Base-by-base conservation (phyloP, 1,140 invertebrate genomes). In the Pristionchus pacificus region DNA sequence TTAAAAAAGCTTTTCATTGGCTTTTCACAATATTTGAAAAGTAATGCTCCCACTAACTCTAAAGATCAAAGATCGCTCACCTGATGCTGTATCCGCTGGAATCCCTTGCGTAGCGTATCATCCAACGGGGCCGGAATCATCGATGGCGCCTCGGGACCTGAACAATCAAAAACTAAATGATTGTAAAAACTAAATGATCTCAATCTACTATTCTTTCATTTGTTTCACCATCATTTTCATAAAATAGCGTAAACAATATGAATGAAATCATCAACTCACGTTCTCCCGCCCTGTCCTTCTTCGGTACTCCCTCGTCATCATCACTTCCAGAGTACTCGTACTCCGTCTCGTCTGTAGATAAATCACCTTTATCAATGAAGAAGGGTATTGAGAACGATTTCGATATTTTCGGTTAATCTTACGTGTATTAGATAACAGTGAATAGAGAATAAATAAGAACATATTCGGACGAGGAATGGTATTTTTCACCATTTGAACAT, bases 61-160 rank as follows among this genome's bases (percentile, higher is more conserved):
- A 19, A 49, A 6, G 6, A 49, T 10, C 6, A 49, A 10, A 49
- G 19, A 49, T 49, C 38, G 19, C 6, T 19, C 19, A 19, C 38
- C 38, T 49, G 38, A 49, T 49, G 38, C 38, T 97, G 94, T 74
- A 97, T 95, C 84, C 95, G 92, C 84, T 96, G 93, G 88, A 98
- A 98, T 86, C 95, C 95, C 68, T 93, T 88, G n/a, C 92, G 88
- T 62, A 95, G 86, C 10, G 93, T 94, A 85, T 95, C 92, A 60
- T 93, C 92, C 68, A 91, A 91, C 3, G 91, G 90, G 58, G 91
- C 91, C 83, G 93, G 92, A 73, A 94, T 89, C 77, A 94, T 93
- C 24, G 91, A 93, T 57, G 91, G 92, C 1, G 91, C 91, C 84
- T 93, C 92, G 1, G 38, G 6, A 49, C 19, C 38, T 49, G 19